Base-by-base conservation (phyloP, 2,113 vertebrate species). In the Lepisosteus oculatus region DNA sequence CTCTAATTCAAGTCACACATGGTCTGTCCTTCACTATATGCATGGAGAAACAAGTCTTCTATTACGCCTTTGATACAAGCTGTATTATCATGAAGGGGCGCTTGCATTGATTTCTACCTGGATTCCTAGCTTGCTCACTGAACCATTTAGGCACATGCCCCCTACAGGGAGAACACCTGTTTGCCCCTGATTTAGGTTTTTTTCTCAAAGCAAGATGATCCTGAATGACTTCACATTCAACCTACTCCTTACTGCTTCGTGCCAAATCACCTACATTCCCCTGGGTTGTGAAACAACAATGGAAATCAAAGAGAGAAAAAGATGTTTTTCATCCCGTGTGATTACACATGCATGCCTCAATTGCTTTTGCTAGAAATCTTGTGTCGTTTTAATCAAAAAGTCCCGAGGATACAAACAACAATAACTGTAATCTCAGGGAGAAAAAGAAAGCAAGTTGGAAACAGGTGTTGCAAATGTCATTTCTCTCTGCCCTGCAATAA, bases 331-430 rank as follows among this genome's bases (percentile, higher is more conserved):
- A 45, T 71, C 55, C 54, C 14, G 56, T 55, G 43, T 63, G 55
- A 57, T 57, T 63, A 63, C 54, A 47, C 61, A 64, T 71, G 69
- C n/a, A 15, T 17, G 69, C 69, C 57, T 71, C 69, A 71, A 64
- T 71, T 71, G 69, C 44, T 62, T 64, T 11, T 63, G 43, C 59
- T 64, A 11, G 61, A 71, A 71, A 11, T 54, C 44, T 47, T 55
- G 41, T 63, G 42, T 43, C 17, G 44, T 63, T 64, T 70, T 64
- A 54, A 61, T 71, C 43, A 51, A 63, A 62, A 45, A 47, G n/a
- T 51, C 69, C 56, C 8, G 44, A 61, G 69, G 69, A 71, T 51
- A 17, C n/a, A 43, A 43, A 14, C 43, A 55, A 63, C 29, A 15
- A 61, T 64, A 47, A 51, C 61, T 63, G 29, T 54, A 71, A 29